Conservation (phyloP, 2,113 vertebrate species). For the Miniopterus natalensis region DNA sequence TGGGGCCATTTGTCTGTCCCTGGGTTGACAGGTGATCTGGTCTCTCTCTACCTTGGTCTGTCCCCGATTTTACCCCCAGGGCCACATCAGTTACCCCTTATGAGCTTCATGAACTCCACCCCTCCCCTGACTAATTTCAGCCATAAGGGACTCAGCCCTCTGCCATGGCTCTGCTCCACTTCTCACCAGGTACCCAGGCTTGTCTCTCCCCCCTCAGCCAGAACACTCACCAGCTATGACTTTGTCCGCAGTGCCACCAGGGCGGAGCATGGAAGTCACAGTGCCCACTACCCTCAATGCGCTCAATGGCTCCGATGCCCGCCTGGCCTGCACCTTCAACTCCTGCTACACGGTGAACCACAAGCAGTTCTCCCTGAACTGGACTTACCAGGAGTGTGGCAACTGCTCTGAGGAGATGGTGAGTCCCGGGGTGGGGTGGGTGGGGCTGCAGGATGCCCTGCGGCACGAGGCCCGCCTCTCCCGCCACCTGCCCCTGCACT, state of each 20-base stretch:
- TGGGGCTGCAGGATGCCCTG: rapidly evolving
- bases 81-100: background rate
- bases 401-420: conserved; percentile 96
- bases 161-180: background rate
- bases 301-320: conserved; percentile 93
- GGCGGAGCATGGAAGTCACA: conserved; percentile 93
- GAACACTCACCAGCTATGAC: background rate
- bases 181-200: background rate
- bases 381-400: conserved; percentile 94
- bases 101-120: rapidly evolving
- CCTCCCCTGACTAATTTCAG: background rate
- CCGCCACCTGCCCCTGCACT: background rate
- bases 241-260: conserved; percentile 84
- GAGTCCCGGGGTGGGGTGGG: conserved; percentile 70
- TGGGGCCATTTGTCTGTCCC: background rate
- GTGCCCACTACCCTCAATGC: conserved; percentile 88
- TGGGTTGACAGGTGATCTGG: background rate
- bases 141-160: rapidly evolving
- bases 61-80: background rate
- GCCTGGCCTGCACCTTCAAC: conserved; percentile 95
- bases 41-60: background rate
- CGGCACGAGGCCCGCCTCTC: background rate
- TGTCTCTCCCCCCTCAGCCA: background rate
- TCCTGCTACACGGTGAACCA: conserved; percentile 97
- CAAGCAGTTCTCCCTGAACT: conserved; percentile 96